A percentile compares a stretch with the other conserved stretches of the same genome.
phyloP scores from a whole-genome alignment of 2,113 vertebrate species.

The Pelobates fuscus region DNA sequence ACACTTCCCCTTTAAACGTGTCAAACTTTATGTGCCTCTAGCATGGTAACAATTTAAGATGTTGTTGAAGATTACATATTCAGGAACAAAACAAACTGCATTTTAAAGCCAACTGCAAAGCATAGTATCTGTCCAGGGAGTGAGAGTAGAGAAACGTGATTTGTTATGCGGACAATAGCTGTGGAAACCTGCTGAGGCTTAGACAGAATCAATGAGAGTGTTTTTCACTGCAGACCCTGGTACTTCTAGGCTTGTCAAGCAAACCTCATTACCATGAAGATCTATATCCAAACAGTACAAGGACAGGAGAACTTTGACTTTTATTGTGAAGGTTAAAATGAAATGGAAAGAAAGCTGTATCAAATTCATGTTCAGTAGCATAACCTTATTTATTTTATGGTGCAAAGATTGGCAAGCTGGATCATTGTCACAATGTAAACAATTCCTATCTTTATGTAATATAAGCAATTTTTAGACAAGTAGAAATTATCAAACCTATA shows the following conservation, averaged over 20 bases:
- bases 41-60: too few species aligned
- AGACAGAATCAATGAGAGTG: constrained; percentile 23
- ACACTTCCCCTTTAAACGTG: too few species aligned
- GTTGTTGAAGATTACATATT: too few species aligned
- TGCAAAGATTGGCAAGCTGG: too few species aligned
- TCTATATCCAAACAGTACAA: constrained; percentile 15
- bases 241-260: constrained; percentile 6
- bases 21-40: too few species aligned
- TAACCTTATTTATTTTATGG: neutral
- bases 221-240: constrained; percentile 28
- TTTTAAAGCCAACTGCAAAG: neutral
- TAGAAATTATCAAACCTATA: too few species aligned
- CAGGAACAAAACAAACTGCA: too few species aligned
- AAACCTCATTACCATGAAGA: constrained; percentile 37
- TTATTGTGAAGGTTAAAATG: constrained; percentile 26
- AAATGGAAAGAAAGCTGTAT: neutral
- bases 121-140: constrained; percentile 32
- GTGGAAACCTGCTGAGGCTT: constrained; percentile 33
- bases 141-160: constrained; percentile 56
- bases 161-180: constrained; percentile 13
- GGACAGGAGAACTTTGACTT: neutral
- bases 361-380: neutral
- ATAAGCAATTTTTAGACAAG: too few species aligned
- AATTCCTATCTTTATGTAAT: too few species aligned
- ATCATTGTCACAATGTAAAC: too few species aligned